Evolutionary conservation across 1,140 invertebrate genomes (phyloP).

Genomic region (Eubasilissa regina): DNA sequence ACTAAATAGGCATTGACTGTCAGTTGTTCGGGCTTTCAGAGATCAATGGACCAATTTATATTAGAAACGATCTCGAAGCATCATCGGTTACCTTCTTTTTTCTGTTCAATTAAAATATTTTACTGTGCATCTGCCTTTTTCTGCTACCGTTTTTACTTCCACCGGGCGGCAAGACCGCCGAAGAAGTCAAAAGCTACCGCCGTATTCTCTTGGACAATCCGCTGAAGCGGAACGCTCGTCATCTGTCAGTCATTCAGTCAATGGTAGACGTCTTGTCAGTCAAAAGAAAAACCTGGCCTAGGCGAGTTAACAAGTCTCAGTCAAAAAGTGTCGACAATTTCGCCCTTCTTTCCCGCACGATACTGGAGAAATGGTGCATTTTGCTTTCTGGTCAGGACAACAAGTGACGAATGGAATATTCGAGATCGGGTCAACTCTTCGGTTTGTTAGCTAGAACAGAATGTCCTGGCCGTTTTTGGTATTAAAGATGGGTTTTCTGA

Average conservation of each 20-base stretch:
- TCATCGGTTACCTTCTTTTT: background rate
- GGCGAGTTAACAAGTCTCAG: background rate
- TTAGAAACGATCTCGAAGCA: background rate
- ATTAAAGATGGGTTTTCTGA: background rate
- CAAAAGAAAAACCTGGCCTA: background rate
- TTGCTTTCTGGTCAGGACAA: background rate
- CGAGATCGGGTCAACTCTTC: conserved; percentile 9
- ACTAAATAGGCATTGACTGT: too few relatives aligned
- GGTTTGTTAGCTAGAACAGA: conserved; percentile 28
- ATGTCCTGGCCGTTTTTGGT: conserved; percentile 21
- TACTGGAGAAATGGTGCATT: background rate
- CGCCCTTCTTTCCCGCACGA: background rate
- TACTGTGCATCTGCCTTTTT: background rate
- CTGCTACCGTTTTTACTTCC: conserved; percentile 12
- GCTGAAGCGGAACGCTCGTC: conserved; percentile 24
- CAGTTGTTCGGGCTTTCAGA: background rate
- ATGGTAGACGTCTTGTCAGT: conserved; percentile 20
- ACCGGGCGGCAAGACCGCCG: conserved; percentile 23
- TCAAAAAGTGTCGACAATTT: background rate
- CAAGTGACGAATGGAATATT: background rate
- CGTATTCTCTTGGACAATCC: conserved; percentile 8
- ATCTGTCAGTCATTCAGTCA: conserved; percentile 26
- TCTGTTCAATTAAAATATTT: conserved; percentile 34
- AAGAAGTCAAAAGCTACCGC: conserved; percentile 14
- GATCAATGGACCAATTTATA: background rate